These are phyloP conservation scores for Martes martes DNA, from an alignment of 2,113 vertebrate genomes.

Conservation along the genomic window DNA sequence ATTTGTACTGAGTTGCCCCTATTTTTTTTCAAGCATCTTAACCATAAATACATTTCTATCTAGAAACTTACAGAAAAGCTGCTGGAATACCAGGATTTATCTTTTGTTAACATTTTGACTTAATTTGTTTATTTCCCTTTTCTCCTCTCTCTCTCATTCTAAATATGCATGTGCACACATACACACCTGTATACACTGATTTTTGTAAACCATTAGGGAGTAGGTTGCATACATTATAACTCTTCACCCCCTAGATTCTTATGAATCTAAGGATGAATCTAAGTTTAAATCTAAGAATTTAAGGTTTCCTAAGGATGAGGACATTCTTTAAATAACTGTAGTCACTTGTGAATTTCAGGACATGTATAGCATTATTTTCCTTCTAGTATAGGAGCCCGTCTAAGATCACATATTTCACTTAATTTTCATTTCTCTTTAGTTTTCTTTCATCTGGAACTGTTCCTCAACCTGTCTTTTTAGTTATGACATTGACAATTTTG, in stretches of 20 bases:
- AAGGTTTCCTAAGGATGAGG: neutral
- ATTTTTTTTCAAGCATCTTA: neutral
- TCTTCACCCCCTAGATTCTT: neutral
- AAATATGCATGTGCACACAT: neutral
- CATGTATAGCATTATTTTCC: neutral
- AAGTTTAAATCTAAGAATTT: too few species aligned
- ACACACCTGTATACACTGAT: neutral
- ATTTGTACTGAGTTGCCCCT: neutral
- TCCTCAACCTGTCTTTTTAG: neutral
- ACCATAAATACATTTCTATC: neutral
- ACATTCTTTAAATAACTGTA: neutral
- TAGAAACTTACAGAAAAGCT: neutral
- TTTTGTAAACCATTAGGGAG: neutral
- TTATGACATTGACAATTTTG: neutral
- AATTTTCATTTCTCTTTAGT: neutral
- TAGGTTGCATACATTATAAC: neutral
- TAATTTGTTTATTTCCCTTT: neutral
- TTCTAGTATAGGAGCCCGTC: neutral
- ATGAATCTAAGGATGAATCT: too few species aligned
- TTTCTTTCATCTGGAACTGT: neutral
- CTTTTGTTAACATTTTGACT: neutral
- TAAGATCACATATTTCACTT: constrained; percentile 16
- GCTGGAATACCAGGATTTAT: neutral
- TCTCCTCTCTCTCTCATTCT: neutral
- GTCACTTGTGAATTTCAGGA: neutral